phyloP scores from a whole-genome alignment of 2,888 invertebrate species.

The Automeris io region DNA sequence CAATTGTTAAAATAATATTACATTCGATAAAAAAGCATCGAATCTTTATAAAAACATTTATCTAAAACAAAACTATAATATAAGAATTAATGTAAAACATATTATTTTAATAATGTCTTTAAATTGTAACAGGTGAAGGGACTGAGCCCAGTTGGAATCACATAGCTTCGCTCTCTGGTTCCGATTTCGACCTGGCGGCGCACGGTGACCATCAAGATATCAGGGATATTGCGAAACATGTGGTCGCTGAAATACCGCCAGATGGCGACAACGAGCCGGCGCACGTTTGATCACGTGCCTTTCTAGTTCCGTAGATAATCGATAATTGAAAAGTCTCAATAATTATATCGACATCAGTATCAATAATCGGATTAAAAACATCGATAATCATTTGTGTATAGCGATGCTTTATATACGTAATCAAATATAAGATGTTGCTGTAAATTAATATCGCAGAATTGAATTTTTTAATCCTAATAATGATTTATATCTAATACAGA shows the following conservation, averaged over 20 bases:
- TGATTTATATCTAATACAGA: too few relatives aligned
- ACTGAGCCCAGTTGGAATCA: constrained; percentile 67
- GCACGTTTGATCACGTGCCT: constrained; percentile 34
- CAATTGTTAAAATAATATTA: too few relatives aligned
- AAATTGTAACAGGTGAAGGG: constrained; percentile 28
- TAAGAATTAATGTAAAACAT: too few relatives aligned
- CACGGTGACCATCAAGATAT: constrained; percentile 62
- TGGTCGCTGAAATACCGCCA: constrained; percentile 26
- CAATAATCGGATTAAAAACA: too few relatives aligned
- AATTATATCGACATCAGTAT: neutral
- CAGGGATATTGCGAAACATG: constrained; percentile 39
- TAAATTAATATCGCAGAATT: too few relatives aligned
- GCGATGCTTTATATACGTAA: too few relatives aligned
- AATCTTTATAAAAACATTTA: too few relatives aligned
- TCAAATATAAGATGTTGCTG: too few relatives aligned
- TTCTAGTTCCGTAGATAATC: neutral
- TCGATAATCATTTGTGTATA: too few relatives aligned
- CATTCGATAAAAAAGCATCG: too few relatives aligned
- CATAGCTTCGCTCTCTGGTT: constrained; percentile 76
- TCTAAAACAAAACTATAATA: too few relatives aligned
- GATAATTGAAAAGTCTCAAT: neutral
- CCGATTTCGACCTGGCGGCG: constrained; percentile 80
- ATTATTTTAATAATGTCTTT: constrained; percentile 1
- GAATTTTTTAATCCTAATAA: too few relatives aligned
- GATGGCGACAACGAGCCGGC: constrained; percentile 34